These are phyloP conservation scores for Yponomeuta cagnagella DNA, from an alignment of 2,888 invertebrate genomes.

Conservation along the genomic window DNA sequence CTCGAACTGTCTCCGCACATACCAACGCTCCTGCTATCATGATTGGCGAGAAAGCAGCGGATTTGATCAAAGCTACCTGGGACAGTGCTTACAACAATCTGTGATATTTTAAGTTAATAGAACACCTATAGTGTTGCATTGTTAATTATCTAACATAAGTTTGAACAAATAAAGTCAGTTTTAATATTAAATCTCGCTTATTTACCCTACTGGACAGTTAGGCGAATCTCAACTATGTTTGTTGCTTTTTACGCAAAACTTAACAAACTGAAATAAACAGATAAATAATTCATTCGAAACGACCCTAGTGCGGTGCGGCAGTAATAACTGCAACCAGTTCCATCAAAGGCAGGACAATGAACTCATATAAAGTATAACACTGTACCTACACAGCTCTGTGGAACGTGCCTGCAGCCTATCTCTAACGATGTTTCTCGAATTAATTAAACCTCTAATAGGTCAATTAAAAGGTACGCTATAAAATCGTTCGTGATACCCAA, in stretches of 20 bases:
- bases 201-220: too few species aligned
- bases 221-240: too few species aligned
- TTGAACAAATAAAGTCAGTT: too few species aligned
- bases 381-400: too few species aligned
- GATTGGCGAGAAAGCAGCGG: conserved; percentile 76
- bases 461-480: neutral
- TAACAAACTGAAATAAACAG: neutral
- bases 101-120: neutral
- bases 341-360: neutral
- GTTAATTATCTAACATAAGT: too few species aligned
- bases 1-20: conserved; percentile 70
- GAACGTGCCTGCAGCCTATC: too few species aligned
- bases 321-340: neutral
- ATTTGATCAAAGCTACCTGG: conserved; percentile 70
- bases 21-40: conserved; percentile 74
- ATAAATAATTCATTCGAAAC: neutral
- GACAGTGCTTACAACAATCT: conserved; percentile 23
- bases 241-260: too few species aligned
- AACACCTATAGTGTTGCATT: neutral
- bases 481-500: neutral
- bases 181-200: too few species aligned
- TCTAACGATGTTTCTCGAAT: too few species aligned
- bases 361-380: neutral
- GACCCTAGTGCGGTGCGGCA: neutral
- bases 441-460: neutral